Conservation (phyloP, 2,797 vertebrate species). For the Petrocephalus schoutedeni region DNA sequence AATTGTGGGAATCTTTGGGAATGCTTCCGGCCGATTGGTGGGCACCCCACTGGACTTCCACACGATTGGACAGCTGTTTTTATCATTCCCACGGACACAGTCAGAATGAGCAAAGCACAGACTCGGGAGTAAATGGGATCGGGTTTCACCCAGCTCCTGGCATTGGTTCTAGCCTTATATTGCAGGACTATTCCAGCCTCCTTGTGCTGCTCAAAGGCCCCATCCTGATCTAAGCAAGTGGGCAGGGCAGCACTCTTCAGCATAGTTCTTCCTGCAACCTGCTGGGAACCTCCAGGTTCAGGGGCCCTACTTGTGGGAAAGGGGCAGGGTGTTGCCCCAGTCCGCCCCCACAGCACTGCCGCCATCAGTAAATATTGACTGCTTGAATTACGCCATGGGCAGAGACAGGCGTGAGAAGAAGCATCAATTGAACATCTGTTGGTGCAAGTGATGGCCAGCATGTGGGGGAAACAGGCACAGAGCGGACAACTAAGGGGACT, state of each 20-base stretch:
- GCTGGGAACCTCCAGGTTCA: neutral
- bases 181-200: neutral
- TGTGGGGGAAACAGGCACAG: neutral
- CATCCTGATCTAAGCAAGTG: neutral
- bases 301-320: constrained; percentile 18
- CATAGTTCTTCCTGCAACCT: neutral
- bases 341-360: neutral
- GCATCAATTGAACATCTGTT: constrained; percentile 42
- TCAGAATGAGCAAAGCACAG: neutral
- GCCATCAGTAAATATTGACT: constrained; percentile 38
- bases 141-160: neutral
- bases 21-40: neutral
- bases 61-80: neutral
- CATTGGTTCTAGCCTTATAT: neutral
- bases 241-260: neutral
- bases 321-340: neutral
- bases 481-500: neutral
- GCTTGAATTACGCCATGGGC: constrained; percentile 36
- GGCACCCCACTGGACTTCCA: neutral
- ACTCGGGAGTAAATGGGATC: neutral
- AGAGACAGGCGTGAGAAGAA: constrained; percentile 30
- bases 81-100: neutral
- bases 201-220: neutral
- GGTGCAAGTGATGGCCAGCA: constrained; percentile 22
- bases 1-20: neutral